phyloP scores from a whole-genome alignment of 2,888 invertebrate species.

The Clepsis dumicolana region DNA sequence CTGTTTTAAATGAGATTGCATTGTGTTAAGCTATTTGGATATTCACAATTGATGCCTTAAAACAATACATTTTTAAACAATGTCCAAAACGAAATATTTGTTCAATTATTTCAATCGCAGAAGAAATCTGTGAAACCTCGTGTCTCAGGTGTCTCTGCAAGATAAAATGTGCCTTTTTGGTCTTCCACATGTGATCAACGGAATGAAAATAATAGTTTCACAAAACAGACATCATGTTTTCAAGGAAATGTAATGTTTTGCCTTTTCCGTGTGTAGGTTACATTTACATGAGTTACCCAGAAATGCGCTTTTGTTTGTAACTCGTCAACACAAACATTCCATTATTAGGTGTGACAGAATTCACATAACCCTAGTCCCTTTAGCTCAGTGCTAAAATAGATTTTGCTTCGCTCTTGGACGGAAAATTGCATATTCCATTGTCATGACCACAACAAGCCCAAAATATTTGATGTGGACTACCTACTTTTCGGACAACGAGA shows the following conservation, averaged over 20 bases:
- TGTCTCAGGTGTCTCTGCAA: background rate
- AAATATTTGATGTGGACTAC: background rate
- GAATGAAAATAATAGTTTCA: background rate
- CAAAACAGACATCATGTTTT: slow-evolving; percentile 8
- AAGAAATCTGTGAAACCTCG: background rate
- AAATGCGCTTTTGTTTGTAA: slow-evolving; percentile 79
- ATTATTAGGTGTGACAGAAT: slow-evolving; percentile 73
- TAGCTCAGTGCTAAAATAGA: slow-evolving; percentile 79
- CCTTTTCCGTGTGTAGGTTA: background rate
- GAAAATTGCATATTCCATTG: slow-evolving; percentile 61
- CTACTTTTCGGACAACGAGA: background rate
- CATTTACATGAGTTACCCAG: slow-evolving; percentile 47
- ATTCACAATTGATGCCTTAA: too few species aligned
- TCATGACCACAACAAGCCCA: slow-evolving; percentile 6
- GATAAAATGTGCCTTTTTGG: background rate
- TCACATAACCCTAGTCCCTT: slow-evolving; percentile 72
- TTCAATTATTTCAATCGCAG: too few species aligned
- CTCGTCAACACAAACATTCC: slow-evolving; percentile 80
- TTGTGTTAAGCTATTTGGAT: too few species aligned
- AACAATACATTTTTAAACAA: too few species aligned
- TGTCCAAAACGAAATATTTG: too few species aligned
- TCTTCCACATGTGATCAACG: background rate
- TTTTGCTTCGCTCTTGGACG: slow-evolving; percentile 70
- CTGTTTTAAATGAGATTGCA: too few species aligned
- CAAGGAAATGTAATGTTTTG: slow-evolving; percentile 11